phyloP scores from a whole-genome alignment of 2,888 invertebrate genomes.

The Aquatica leii region DNA sequence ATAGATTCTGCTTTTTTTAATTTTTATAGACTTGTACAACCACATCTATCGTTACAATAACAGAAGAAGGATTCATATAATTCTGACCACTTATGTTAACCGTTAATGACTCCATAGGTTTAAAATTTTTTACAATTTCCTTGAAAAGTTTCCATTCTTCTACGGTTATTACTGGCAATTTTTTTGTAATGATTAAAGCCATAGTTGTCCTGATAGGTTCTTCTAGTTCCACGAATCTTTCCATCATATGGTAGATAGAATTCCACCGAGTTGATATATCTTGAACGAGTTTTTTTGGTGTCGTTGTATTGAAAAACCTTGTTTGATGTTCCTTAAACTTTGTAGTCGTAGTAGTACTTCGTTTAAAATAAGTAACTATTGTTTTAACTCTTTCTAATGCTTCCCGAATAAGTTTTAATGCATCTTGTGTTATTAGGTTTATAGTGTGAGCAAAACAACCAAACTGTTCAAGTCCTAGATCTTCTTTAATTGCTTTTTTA shows the following conservation, averaged over 20 bases:
- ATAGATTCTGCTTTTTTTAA: no score
- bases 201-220: slow-evolving; percentile 5
- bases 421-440: slow-evolving; percentile 46
- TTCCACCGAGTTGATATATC: slow-evolving; percentile 10
- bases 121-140: not conserved
- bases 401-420: slow-evolving; percentile 10
- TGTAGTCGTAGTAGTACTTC: slow-evolving; percentile 24
- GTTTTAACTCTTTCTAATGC: slow-evolving; percentile 35
- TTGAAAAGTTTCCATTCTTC: slow-evolving; percentile 10
- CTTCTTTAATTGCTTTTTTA: slow-evolving; percentile 40
- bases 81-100: not conserved
- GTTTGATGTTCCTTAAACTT: slow-evolving; percentile 14
- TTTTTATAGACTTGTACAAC: no score
- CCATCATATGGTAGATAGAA: slow-evolving; percentile 9
- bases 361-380: slow-evolving; percentile 40
- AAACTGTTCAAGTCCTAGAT: slow-evolving; percentile 41
- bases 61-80: not conserved
- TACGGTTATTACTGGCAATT: not conserved
- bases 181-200: not conserved
- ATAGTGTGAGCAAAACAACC: slow-evolving; percentile 49
- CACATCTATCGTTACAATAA: no score
- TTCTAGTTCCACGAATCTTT: slow-evolving; percentile 4
- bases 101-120: not conserved
- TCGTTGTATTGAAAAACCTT: not conserved
- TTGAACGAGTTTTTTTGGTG: slow-evolving; percentile 5